Evolutionary conservation across 1,140 invertebrate genomes (phyloP).

Genomic region (Polypedilum vanderplanki): DNA sequence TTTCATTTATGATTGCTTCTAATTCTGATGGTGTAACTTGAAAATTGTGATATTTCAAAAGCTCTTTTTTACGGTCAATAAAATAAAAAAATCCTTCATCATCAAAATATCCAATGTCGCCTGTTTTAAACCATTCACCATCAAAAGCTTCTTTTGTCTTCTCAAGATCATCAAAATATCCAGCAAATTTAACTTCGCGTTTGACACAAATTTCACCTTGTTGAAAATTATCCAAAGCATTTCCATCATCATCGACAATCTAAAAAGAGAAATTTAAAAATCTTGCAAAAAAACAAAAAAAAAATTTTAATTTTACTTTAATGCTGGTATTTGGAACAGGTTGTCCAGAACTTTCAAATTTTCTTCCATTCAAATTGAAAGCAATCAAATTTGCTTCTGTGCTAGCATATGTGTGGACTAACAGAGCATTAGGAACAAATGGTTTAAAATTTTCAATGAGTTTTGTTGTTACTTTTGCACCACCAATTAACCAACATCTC

Average conservation of each 20-base stretch:
- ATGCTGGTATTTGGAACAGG: not conserved
- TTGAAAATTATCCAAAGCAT: slow-evolving; percentile 36
- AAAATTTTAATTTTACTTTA: not conserved
- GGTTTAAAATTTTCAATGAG: not conserved
- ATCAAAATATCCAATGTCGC: slow-evolving; percentile 64
- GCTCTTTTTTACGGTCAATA: slow-evolving; percentile 66
- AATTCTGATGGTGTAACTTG: slow-evolving; percentile 67
- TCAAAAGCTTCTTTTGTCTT: slow-evolving; percentile 50
- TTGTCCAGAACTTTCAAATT: not conserved
- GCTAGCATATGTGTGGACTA: slow-evolving; percentile 18
- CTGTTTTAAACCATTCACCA: slow-evolving; percentile 63
- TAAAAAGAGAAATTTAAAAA: not conserved
- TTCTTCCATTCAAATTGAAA: not conserved
- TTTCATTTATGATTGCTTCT: slow-evolving; percentile 56
- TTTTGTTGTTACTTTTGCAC: not conserved
- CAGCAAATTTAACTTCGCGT: slow-evolving; percentile 37
- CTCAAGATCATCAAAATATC: slow-evolving; percentile 47
- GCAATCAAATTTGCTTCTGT: not conserved
- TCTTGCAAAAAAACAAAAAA: too few relatives aligned
- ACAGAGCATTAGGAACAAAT: slow-evolving; percentile 28
- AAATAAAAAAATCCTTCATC: slow-evolving; percentile 56
- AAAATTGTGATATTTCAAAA: too few relatives aligned
- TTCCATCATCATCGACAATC: slow-evolving; percentile 17
- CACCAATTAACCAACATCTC: not conserved
- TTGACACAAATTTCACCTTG: slow-evolving; percentile 42